Percentiles rank a stretch among this genome's conserved stretches.
Conservation (phyloP, 2,888 invertebrate genomes). For the Chydorus sphaericus region DNA sequence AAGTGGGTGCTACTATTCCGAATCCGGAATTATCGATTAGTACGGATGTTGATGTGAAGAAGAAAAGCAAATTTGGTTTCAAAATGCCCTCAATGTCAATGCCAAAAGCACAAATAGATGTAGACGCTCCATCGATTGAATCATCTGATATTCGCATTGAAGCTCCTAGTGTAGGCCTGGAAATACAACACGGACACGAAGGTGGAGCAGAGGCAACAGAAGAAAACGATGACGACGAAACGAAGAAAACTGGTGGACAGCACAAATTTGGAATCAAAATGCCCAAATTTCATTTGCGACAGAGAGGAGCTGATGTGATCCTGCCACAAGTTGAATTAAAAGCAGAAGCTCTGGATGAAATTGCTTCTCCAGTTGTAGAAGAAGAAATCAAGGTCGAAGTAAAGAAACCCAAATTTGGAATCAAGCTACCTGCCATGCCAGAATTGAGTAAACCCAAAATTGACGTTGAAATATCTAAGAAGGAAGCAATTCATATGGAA, state of each 20-base stretch:
- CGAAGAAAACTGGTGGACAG: constrained; percentile 1
- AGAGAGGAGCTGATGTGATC: not conserved
- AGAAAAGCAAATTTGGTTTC: constrained; percentile 8
- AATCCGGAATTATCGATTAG: not conserved
- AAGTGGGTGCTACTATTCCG: not conserved
- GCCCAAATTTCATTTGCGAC: not conserved
- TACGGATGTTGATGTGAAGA: not conserved
- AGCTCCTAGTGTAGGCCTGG: not conserved
- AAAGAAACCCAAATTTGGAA: constrained; percentile 8
- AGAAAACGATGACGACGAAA: not conserved
- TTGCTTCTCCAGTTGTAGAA: not conserved
- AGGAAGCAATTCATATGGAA: not conserved
- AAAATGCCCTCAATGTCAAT: constrained; percentile 9
- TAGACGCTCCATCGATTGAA: not conserved
- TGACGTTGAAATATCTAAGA: not conserved
- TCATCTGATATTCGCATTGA: not conserved
- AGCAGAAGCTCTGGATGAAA: not conserved
- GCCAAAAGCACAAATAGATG: not conserved
- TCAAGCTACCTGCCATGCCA: not conserved
- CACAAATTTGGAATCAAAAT: constrained; percentile 10
- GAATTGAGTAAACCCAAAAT: constrained; percentile 2
- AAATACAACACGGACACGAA: not conserved
- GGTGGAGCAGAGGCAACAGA: not conserved
- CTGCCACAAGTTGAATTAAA: not conserved
- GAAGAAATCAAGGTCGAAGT: not conserved